These are phyloP conservation scores for Botrylloides violaceus DNA, from an alignment of 23 tunicate genomes.

Conservation along the genomic window DNA sequence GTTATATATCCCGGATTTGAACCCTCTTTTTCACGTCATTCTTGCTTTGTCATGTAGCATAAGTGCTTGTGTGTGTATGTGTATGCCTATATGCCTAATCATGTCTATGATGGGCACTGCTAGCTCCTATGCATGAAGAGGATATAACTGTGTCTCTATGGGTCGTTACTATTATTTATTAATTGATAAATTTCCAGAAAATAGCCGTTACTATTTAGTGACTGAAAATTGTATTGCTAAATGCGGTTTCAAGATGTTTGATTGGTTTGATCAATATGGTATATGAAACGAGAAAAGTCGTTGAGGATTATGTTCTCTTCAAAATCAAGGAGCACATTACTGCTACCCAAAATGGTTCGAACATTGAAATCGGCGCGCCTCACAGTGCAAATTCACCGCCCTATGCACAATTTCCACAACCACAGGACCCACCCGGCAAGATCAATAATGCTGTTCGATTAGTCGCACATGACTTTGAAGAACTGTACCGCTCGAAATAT, in stretches of 20 bases:
- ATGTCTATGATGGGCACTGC: no score
- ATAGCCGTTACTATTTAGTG: no score
- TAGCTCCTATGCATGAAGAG: no score
- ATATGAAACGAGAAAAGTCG: conserved; percentile 62
- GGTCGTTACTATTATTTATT: no score
- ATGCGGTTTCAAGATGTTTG: not conserved
- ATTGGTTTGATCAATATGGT: conserved; percentile 36
- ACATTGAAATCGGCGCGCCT: not conserved
- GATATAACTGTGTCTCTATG: no score
- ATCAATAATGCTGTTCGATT: conserved; percentile 34
- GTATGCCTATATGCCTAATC: no score
- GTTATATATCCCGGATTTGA: no score
- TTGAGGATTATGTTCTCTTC: conserved; percentile 55
- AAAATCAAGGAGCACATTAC: conserved; percentile 19
- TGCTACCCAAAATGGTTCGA: not conserved
- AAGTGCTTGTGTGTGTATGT: no score
- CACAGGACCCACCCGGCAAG: conserved; percentile 25
- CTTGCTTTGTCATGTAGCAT: no score
- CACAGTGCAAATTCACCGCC: not conserved
- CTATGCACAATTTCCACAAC: conserved; percentile 18
- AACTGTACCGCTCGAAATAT: conserved; percentile 42
- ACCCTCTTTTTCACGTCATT: no score
- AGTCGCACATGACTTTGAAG: conserved; percentile 38
- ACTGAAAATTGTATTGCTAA: not conserved
- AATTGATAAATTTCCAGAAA: no score